A percentile compares a stretch with the other conserved stretches of the same genome.
Evolutionary conservation across 2,113 vertebrate species (phyloP).

Genomic region (Dicerorhinus sumatrensis): DNA sequence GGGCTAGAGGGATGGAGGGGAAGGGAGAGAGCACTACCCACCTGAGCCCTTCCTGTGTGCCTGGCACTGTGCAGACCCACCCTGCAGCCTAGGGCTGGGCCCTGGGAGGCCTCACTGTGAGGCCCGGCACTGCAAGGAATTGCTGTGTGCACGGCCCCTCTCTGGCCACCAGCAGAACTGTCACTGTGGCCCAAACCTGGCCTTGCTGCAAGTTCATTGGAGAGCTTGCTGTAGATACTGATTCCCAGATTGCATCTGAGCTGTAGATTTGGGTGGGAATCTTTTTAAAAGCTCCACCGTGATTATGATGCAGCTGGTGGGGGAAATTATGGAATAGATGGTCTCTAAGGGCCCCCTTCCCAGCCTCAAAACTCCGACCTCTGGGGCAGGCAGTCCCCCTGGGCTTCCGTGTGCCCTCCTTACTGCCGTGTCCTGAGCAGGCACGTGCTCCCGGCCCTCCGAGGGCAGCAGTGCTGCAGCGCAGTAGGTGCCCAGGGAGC

Average conservation of each 20-base stretch:
- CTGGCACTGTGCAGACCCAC: not conserved
- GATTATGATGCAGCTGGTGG: not conserved
- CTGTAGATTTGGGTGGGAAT: not conserved
- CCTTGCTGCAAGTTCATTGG: too few species aligned
- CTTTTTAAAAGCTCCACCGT: not conserved
- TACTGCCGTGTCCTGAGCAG: not conserved
- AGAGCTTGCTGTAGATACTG: not conserved
- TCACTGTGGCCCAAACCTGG: not conserved
- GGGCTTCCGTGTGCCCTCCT: too few species aligned
- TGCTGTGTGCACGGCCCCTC: not conserved
- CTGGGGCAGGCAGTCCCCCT: not conserved
- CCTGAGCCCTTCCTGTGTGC: not conserved
- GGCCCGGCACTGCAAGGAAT: not conserved
- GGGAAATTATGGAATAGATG: too few species aligned
- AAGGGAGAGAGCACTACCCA: not conserved
- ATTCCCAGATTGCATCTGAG: not conserved
- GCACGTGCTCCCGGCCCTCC: rapidly evolving
- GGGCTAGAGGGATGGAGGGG: not conserved
- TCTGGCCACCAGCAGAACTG: not conserved
- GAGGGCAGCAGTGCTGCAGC: not conserved
- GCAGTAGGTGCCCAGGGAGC: not conserved
- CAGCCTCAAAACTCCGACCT: not conserved
- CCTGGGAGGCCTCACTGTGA: not conserved
- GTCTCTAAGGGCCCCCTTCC: not conserved
- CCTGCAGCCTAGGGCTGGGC: not conserved